Evolutionary conservation across 2,113 vertebrate species (phyloP).

Genomic region (Menura novaehollandiae): DNA sequence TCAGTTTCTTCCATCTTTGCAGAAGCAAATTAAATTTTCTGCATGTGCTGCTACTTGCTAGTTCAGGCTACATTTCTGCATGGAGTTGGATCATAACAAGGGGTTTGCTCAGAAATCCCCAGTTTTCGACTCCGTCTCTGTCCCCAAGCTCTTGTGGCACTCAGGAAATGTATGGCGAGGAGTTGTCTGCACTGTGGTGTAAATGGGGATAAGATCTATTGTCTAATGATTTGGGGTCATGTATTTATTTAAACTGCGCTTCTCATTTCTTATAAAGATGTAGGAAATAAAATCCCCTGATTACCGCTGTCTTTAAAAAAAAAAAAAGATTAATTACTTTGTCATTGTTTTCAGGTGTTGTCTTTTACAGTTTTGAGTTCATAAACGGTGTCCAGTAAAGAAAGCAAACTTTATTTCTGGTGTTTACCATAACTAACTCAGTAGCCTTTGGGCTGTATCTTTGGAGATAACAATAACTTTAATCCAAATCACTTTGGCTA

Average conservation of each 20-base stretch:
- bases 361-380: neutral
- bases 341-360: neutral
- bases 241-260: neutral
- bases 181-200: neutral
- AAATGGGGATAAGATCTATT: neutral
- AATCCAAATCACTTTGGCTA: neutral
- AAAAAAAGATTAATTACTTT: neutral
- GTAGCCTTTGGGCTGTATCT: neutral
- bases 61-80: neutral
- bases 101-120: neutral
- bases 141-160: neutral
- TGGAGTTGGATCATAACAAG: neutral
- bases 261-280: neutral
- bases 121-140: accelerated
- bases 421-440: neutral
- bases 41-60: neutral
- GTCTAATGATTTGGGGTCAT: neutral
- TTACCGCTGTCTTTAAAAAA: neutral
- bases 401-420: neutral
- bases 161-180: neutral
- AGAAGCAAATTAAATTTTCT: neutral
- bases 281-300: neutral
- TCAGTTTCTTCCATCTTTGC: neutral
- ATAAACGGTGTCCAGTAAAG: neutral
- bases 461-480: neutral